Evolutionary conservation across 2,888 invertebrate genomes (phyloP), one percentile per base, ranked within the genome.

Genomic region (Hipparchia semele): DNA sequence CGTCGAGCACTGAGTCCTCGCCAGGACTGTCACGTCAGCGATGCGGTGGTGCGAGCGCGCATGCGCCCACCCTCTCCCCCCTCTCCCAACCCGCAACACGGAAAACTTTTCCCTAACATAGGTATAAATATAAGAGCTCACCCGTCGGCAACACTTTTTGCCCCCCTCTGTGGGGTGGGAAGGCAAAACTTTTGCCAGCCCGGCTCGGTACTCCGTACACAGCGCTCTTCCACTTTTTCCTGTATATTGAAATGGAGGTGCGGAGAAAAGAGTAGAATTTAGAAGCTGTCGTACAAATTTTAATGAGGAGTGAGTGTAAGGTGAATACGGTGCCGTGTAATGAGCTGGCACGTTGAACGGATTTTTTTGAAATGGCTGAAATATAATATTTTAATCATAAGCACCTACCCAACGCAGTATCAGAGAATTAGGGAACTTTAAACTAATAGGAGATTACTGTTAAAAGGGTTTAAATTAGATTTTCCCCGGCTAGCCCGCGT

Each of bases 161-260:
- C 92, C 92, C 92, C 92, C 86, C 84, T 81, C 76, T 79, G 85
- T 88, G 87, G 88, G 84, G 82, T 84, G 86, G 87, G 92, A 89
- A 78, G 90, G 90, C 85, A 91, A 94, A 94, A 93, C 85, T 92
- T 94, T 94, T 90, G 88, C 92, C 88, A 89, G 86, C 91, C 92
- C 88, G 84, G 86, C 90, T 89, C 89, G 84, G 89, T 88, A 86
- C 92, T 91, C 89, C 88, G 91, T 91, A 91, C 90, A 92, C 92
- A 91, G 91, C 88, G 92, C 93, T 92, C 92, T 91, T 92, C 91
- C 90, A 93, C 90, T 94, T 94, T 94, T 93, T 93, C 93, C 93
- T 92, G 92, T 93, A 92, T 91, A 93, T 93, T 93, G 93, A 93
- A 94, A 93, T 91, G 92, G 91, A 94, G 92, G 93, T 91, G 90